phyloP scores from a whole-genome alignment of 2,113 vertebrate species.

The Seriola aureovittata region DNA sequence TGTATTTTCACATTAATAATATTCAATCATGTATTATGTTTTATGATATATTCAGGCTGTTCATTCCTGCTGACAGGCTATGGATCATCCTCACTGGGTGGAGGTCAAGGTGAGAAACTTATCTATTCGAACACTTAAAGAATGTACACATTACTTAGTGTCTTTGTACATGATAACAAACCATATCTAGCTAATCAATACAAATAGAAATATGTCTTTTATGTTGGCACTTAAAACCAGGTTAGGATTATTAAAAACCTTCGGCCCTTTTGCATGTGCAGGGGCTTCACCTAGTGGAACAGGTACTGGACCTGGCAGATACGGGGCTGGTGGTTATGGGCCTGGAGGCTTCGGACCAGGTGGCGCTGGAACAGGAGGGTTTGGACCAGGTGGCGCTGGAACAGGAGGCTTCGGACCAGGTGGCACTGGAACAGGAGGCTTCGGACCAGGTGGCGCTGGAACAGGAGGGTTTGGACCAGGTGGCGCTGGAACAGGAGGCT shows the following conservation, averaged over 20 bases:
- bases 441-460: conserved; percentile 51
- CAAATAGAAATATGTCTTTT: neutral
- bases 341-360: conserved; percentile 44
- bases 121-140: neutral
- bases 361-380: conserved; percentile 37
- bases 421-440: conserved; percentile 14
- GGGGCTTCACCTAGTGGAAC: conserved; percentile 42
- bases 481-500: fast-evolving
- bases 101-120: conserved; percentile 46
- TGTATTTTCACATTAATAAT: neutral
- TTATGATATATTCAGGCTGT: neutral
- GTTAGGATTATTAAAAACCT: neutral
- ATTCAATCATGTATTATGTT: neutral
- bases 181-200: neutral
- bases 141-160: neutral
- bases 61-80: conserved; percentile 53
- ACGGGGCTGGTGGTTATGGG: conserved; percentile 43
- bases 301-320: conserved; percentile 29
- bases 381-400: conserved; percentile 45
- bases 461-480: conserved; percentile 32
- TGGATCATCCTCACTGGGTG: conserved; percentile 67
- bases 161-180: neutral
- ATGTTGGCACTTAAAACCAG: neutral
- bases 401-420: conserved; percentile 44
- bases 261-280: conserved; percentile 20